A percentile compares a stretch with the other conserved stretches of the same genome.
These are phyloP conservation scores for Achroia grisella DNA, from an alignment of 1,140 invertebrate genomes.

Conservation along the genomic window DNA sequence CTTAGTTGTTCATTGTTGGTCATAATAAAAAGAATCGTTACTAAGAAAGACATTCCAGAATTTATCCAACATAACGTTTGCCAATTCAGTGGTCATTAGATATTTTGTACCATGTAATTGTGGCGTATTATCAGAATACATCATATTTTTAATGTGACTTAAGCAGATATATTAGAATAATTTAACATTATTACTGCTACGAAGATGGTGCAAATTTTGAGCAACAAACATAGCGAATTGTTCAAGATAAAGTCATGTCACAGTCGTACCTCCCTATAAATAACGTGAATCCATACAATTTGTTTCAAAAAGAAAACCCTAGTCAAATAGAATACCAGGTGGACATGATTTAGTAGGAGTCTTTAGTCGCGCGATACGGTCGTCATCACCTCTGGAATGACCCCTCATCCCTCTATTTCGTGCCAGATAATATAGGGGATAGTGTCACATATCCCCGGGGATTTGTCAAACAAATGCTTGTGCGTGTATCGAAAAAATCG, in stretches of 20 bases:
- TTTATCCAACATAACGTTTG: no score
- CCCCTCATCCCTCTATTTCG: conserved; percentile 52
- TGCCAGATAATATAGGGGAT: conserved; percentile 61
- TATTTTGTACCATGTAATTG: no score
- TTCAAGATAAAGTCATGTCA: neutral
- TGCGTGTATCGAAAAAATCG: conserved; percentile 66
- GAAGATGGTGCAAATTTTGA: neutral
- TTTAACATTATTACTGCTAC: no score
- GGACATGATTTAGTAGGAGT: conserved; percentile 51
- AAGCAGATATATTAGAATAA: no score
- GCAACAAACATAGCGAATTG: neutral
- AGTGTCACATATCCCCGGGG: conserved; percentile 60
- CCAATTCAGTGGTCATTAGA: no score
- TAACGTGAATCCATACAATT: conserved; percentile 28
- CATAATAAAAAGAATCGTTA: conserved; percentile 8
- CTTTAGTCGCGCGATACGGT: conserved; percentile 45
- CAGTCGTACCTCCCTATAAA: conserved; percentile 13
- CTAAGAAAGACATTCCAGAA: neutral
- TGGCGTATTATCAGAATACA: no score
- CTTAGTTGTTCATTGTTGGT: conserved; percentile 10
- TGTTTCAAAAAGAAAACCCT: conserved; percentile 18
- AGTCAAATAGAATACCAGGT: conserved; percentile 45
- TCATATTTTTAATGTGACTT: no score
- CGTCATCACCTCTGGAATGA: conserved; percentile 64
- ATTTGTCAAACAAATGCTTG: conserved; percentile 71